phyloP scores from a whole-genome alignment of 2,888 invertebrate genomes.

The Acleris cristana region DNA sequence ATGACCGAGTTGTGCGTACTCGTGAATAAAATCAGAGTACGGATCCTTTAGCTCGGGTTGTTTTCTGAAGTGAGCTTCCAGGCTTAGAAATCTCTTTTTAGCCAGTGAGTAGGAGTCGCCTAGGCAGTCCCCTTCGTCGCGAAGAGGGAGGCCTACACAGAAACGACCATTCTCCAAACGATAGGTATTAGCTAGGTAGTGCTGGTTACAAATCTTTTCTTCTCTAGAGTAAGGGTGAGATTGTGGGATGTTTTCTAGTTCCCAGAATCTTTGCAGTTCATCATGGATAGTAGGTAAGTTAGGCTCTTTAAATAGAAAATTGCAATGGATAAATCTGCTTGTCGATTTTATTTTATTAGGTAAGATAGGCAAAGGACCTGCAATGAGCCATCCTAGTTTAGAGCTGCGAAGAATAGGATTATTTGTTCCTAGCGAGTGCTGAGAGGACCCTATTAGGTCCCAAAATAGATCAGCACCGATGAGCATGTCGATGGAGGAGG shows the following conservation, averaged over 20 bases:
- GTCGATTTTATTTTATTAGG: too few species aligned
- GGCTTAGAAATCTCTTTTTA: neutral
- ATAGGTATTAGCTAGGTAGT: neutral
- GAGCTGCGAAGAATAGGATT: neutral
- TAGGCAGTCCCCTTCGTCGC: neutral
- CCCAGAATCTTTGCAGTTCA: neutral
- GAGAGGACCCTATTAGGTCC: neutral
- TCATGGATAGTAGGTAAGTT: neutral
- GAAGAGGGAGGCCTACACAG: neutral
- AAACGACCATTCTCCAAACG: neutral
- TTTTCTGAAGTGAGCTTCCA: neutral
- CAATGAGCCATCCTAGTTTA: neutral
- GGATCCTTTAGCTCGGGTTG: neutral
- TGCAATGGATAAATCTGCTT: too few species aligned
- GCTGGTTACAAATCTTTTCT: neutral
- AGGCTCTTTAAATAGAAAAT: neutral
- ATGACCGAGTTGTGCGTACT: neutral
- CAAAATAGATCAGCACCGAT: too few species aligned
- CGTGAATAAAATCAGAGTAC: neutral
- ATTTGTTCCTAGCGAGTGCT: neutral
- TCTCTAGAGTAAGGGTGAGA: neutral
- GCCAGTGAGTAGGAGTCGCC: conserved; percentile 12
- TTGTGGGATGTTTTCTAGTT: neutral
- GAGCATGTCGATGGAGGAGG: neutral
- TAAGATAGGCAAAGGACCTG: neutral